These are phyloP conservation scores for Bradypus variegatus DNA, from an alignment of 2,797 vertebrate genomes.

Conservation along the genomic window DNA sequence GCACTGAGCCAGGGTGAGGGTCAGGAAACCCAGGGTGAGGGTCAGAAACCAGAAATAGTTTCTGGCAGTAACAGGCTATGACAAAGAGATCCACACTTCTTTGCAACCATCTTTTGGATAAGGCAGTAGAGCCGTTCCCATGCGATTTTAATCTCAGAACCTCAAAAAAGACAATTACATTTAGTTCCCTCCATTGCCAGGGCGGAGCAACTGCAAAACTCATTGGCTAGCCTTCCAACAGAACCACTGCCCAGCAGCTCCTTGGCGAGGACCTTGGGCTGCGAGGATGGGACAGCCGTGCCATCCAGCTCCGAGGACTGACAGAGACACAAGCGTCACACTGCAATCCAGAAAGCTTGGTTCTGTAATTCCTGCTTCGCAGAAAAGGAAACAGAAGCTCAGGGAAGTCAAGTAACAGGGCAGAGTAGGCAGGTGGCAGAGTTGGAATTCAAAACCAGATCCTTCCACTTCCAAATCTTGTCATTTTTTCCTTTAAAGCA, in stretches of 20 bases:
- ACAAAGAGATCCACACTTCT: background rate
- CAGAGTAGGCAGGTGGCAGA: background rate
- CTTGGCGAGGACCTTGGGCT: background rate
- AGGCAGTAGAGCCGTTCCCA: background rate
- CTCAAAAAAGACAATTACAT: background rate
- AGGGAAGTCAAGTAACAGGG: background rate
- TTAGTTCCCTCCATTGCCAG: background rate
- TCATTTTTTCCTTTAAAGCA: background rate
- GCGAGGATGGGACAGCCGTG: background rate
- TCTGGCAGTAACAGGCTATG: background rate
- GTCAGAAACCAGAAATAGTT: background rate
- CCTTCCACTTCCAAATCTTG: background rate
- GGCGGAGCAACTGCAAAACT: background rate
- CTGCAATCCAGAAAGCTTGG: background rate
- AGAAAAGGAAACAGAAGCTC: background rate
- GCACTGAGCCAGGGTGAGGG: too few species aligned
- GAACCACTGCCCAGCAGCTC: background rate
- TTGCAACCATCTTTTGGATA: background rate
- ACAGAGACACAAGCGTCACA: background rate
- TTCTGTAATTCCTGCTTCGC: background rate
- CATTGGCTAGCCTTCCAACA: background rate
- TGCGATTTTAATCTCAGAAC: conserved; percentile 8
- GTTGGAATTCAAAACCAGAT: background rate
- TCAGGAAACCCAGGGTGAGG: background rate
- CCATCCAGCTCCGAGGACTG: background rate